These are phyloP conservation scores for Zaprionus lineosus DNA, from an alignment of 2,888 invertebrate genomes.

Conservation along the genomic window DNA sequence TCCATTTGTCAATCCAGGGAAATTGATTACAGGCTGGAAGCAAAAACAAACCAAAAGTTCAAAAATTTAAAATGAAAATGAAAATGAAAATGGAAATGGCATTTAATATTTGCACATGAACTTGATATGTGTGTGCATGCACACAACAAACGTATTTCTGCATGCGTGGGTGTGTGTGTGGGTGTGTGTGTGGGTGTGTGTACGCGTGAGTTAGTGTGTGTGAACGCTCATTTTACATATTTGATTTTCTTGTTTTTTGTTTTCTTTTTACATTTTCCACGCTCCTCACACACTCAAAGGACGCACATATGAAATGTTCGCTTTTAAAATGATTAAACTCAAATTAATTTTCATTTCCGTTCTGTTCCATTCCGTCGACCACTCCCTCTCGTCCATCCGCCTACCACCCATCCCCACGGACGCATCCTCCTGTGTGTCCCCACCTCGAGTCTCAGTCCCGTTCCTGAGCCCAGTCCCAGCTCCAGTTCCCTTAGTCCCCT, in stretches of 20 bases:
- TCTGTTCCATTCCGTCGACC: constrained; percentile 1
- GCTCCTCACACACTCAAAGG: constrained; percentile 39
- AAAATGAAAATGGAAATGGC: constrained; percentile 43
- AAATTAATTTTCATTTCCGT: constrained; percentile 66
- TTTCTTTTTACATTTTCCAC: neutral
- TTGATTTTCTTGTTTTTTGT: constrained; percentile 41
- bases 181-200: neutral
- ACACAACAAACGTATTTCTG: neutral
- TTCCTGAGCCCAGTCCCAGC: constrained; percentile 22
- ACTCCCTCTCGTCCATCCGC: neutral
- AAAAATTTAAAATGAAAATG: constrained; percentile 15
- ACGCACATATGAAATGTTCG: constrained; percentile 61
- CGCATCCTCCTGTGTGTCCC: neutral
- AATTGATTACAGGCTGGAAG: constrained; percentile 77
- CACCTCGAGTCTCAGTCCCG: neutral
- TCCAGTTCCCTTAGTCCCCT: neutral
- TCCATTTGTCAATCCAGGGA: constrained; percentile 77
- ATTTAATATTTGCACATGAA: constrained; percentile 71
- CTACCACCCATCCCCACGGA: neutral
- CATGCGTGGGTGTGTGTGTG: neutral
- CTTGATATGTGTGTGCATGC: constrained; percentile 46
- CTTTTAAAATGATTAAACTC: constrained; percentile 76
- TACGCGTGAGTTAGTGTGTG: constrained; percentile 10
- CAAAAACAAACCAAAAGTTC: constrained; percentile 39
- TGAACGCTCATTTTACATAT: constrained; percentile 35